Conservation (phyloP, 1,140 invertebrate genomes). For the Brevipalpus yothersi region DNA sequence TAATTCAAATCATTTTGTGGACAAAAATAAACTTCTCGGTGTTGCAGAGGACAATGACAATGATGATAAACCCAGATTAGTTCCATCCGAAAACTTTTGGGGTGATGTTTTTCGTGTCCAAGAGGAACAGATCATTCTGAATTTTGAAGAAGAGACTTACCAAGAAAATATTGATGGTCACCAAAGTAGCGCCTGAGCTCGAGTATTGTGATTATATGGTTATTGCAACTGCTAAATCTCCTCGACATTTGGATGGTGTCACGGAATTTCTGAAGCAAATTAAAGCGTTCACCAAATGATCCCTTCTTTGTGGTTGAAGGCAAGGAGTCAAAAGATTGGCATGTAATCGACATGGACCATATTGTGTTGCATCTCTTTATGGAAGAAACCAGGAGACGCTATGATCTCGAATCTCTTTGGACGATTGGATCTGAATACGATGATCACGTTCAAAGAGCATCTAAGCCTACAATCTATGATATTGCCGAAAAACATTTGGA, state of each 20-base stretch:
- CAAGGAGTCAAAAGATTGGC: constrained; percentile 45
- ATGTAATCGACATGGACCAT: constrained; percentile 64
- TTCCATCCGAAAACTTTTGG: background rate
- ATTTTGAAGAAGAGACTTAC: background rate
- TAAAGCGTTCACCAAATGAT: constrained; percentile 29
- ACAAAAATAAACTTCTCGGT: too few relatives aligned
- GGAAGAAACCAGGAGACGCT: constrained; percentile 33
- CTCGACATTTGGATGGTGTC: constrained; percentile 44
- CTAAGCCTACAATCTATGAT: constrained; percentile 4
- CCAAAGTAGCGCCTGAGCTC: constrained; percentile 38
- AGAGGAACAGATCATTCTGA: background rate
- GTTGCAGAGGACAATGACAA: too few relatives aligned
- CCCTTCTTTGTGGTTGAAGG: constrained; percentile 48
- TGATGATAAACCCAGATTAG: background rate
- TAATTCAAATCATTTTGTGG: too few relatives aligned
- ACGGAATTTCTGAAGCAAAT: constrained; percentile 35
- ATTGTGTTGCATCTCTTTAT: constrained; percentile 73
- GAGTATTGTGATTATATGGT: constrained; percentile 61
- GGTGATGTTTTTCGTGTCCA: background rate
- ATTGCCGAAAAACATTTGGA: constrained; percentile 9
- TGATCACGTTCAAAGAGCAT: constrained; percentile 2
- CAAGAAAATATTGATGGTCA: constrained; percentile 12
- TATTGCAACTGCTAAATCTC: constrained; percentile 41
- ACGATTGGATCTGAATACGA: constrained; percentile 55
- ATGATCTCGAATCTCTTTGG: constrained; percentile 78